These are phyloP conservation scores for Ooceraea biroi DNA, from an alignment of 1,140 invertebrate species.

Conservation along the genomic window DNA sequence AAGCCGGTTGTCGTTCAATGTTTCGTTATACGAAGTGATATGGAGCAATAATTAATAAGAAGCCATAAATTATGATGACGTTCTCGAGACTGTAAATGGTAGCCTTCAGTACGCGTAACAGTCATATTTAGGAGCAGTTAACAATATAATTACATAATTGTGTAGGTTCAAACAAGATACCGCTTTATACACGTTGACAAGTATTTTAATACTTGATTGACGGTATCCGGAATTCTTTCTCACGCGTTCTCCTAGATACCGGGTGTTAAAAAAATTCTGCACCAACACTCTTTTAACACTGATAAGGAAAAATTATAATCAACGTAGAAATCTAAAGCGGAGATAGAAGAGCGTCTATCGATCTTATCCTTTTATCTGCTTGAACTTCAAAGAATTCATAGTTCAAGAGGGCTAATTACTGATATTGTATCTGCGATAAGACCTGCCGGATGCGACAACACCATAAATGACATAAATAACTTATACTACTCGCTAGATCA, in stretches of 20 bases:
- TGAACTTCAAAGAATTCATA: constrained; percentile 13
- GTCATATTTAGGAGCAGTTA: constrained; percentile 51
- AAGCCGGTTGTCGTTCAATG: constrained; percentile 30
- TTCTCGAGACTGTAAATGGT: background rate
- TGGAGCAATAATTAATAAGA: constrained; percentile 37
- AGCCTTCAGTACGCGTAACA: background rate
- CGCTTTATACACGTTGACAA: constrained; percentile 25
- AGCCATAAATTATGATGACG: background rate
- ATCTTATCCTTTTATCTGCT: constrained; percentile 2
- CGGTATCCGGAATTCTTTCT: constrained; percentile 15
- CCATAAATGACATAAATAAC: background rate
- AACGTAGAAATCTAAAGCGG: too few relatives aligned
- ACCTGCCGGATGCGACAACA: constrained; percentile 7
- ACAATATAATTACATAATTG: constrained; percentile 72
- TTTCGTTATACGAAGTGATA: constrained; percentile 9
- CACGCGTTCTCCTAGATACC: background rate
- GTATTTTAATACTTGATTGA: constrained; percentile 44
- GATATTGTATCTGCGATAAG: constrained; percentile 54
- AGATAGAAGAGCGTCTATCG: too few relatives aligned
- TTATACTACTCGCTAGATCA: background rate
- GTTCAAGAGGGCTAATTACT: constrained; percentile 14
- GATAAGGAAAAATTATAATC: too few relatives aligned
- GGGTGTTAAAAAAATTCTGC: too few relatives aligned
- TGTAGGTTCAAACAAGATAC: constrained; percentile 43
- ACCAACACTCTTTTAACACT: too few relatives aligned